phyloP scores from a whole-genome alignment of 1,140 invertebrate species.

The Myzus persicae region DNA sequence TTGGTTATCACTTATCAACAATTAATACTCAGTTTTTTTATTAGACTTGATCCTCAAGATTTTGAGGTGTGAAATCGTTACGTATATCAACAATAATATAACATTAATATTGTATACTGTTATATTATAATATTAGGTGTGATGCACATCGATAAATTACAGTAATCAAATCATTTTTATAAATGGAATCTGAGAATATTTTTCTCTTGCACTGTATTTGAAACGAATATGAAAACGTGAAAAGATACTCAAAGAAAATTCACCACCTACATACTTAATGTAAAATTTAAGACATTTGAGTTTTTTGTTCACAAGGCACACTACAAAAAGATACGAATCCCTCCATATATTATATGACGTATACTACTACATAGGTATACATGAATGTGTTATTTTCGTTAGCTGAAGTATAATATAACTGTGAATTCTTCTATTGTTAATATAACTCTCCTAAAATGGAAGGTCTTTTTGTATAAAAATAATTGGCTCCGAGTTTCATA shows the following conservation, averaged over 20 bases:
- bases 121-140: neutral
- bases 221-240: neutral
- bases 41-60: too few relatives aligned
- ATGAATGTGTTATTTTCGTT: neutral
- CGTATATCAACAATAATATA: too few relatives aligned
- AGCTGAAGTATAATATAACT: neutral
- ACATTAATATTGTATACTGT: neutral
- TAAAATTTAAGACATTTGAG: neutral
- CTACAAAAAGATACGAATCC: neutral
- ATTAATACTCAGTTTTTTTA: too few relatives aligned
- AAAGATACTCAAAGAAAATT: neutral
- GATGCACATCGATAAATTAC: neutral
- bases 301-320: neutral
- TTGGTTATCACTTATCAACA: too few relatives aligned
- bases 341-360: neutral
- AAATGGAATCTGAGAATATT: neutral
- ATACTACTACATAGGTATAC: neutral
- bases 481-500: neutral
- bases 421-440: slow-evolving; percentile 20
- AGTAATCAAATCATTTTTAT: neutral
- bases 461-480: neutral
- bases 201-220: neutral
- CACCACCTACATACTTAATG: neutral
- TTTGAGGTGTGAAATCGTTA: too few relatives aligned
- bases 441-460: neutral